Percentiles rank a stretch among this genome's conserved stretches.
Conservation (phyloP, 2,113 vertebrate genomes). For the Clarias magur region DNA sequence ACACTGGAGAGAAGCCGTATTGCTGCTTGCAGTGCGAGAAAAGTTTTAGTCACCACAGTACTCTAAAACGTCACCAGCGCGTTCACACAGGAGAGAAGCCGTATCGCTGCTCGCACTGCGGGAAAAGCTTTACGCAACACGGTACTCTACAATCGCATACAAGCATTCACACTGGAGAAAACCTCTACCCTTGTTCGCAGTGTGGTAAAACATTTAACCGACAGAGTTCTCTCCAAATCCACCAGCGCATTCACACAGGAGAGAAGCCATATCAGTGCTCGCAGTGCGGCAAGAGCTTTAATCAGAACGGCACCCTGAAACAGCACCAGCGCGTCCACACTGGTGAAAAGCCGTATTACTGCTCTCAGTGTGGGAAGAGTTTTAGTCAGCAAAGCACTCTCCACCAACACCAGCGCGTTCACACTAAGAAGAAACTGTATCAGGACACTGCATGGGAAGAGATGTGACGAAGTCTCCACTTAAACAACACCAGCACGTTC, state of each 20-base stretch:
- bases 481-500: background rate
- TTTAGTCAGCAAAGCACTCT: slow-evolving; percentile 4
- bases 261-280: background rate
- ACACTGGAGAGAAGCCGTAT: slow-evolving; percentile 9
- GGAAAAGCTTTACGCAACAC: background rate
- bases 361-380: background rate
- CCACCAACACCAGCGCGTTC: slow-evolving; percentile 16
- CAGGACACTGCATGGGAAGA: background rate
- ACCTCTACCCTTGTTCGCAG: background rate
- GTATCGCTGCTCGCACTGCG: background rate
- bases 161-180: background rate
- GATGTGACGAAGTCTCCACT: background rate
- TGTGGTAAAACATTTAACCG: background rate
- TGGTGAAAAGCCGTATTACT: background rate
- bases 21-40: background rate
- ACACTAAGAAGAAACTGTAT: background rate
- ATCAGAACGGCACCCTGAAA: background rate
- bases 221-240: background rate
- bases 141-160: background rate
- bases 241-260: slow-evolving; percentile 8
- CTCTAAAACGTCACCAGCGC: background rate
- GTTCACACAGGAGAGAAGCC: slow-evolving; percentile 4
- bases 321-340: background rate
- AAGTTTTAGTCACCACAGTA: slow-evolving; percentile 1
- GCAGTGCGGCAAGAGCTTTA: background rate